Evolutionary conservation across 2,888 invertebrate genomes (phyloP), one percentile per base, ranked within the genome.

Genomic region (Steromphala cineraria): DNA sequence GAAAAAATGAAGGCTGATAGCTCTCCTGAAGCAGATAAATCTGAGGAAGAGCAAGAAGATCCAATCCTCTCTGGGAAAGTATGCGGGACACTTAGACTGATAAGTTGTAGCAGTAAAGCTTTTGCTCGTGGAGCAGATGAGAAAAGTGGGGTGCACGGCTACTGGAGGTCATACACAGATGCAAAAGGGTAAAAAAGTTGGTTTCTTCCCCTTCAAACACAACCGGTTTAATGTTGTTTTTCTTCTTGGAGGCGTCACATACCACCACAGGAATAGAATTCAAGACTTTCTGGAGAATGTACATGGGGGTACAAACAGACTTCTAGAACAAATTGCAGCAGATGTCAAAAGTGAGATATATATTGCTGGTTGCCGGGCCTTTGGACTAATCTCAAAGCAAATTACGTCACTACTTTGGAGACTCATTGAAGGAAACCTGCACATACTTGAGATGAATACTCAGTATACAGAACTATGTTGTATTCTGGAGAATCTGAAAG

Each of bases 1-100:
- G 55, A 82, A 83, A 62, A 77, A 80, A 53, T 82, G 83, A 82
- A 80, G 84, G 67, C 21, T 24, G 56, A 7, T 24, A 56, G 3
- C 24, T 56, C 19, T 17, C 56, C 7, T n/a, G 56, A 19, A 56
- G 13, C 56, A 1, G 19, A 56, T 1, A 8, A 24, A 24, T 19
- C 19, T 7, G 8, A 56, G 7, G 56, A 17, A 8, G 24, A 19
- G 4, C 56, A 56, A 24, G 56, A 24, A 8, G 56, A 56, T 1
- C 8, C 19, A 3, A 24, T 24, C n/a, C 8, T 56, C 56, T 24
- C 7, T 24, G 24, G n/a, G 15, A 56, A 24, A 24, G 56, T n/a
- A 56, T n/a, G 56, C n/a, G 56, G 56, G 1, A 56, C 56, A 1
- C 8, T 24, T 10, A 19, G 56, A 19, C 24, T 56, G 1, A 56